phyloP scores from a whole-genome alignment of 2,797 vertebrate genomes.

The Pseudochirops corinnae region DNA sequence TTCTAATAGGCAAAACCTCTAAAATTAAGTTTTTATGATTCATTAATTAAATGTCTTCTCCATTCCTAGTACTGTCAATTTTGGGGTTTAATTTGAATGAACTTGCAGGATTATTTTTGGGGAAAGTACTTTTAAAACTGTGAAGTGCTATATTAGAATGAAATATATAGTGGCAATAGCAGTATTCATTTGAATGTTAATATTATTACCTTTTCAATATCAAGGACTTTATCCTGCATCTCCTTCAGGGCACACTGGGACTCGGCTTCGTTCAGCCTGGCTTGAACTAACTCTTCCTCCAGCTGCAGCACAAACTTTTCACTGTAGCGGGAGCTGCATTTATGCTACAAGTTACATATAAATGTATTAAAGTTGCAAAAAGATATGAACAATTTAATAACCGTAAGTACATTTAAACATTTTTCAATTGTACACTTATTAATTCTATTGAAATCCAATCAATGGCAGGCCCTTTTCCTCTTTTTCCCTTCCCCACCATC shows the following conservation, averaged over 20 bases:
- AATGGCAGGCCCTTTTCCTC: not conserved
- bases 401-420: conserved; percentile 51
- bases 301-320: conserved; percentile 97
- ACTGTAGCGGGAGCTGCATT: conserved; percentile 91
- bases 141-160: not conserved
- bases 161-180: not conserved
- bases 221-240: conserved; percentile 99
- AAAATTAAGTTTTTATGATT: not conserved
- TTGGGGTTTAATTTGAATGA: not conserved
- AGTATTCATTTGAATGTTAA: not conserved
- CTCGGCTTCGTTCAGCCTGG: conserved; percentile 96
- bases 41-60: not conserved
- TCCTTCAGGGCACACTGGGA: conserved; percentile 97
- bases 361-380: conserved; percentile 67
- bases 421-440: not conserved
- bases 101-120: not conserved
- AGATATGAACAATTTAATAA: conserved; percentile 35
- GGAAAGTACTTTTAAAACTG: not conserved
- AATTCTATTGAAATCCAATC: not conserved
- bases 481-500: not conserved
- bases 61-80: not conserved
- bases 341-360: conserved; percentile 88
- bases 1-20: not conserved
- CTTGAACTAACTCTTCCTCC: conserved; percentile 96
- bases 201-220: conserved; percentile 94